Evolutionary conservation across 2,113 vertebrate species (phyloP), one percentile per base, ranked within the genome.

Genomic region (Rousettus leschenaultii): DNA sequence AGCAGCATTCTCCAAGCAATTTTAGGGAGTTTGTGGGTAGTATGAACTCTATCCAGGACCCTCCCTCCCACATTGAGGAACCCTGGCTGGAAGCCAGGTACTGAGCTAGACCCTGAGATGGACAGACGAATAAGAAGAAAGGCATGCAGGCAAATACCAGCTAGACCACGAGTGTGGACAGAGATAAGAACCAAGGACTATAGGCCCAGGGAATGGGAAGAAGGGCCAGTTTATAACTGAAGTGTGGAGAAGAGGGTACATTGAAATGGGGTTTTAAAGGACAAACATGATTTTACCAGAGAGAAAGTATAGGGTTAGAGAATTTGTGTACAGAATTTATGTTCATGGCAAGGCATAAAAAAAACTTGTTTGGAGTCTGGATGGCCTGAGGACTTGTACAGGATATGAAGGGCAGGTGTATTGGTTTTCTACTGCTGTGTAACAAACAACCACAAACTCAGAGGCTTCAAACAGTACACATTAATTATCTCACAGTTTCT

Each of bases 241-340:
- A 24, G 16, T 15, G 21, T 28, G 40, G 6, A 84, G 53, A 33
- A 65, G 19, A 43, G 28, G 33, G 10, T 21, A 0, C 11, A 33
- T 66, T 38, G 16, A 19, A 83, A 70, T 33, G 8, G 45, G 16
- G 28, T 65, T 95, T 91, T 91, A 86, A 80, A 92, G 53, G 75
- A 79, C 13, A 63, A 73, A 74, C 7, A n/a, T 2, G 12, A 65
- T 86, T 88, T 75, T 63, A 28, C 43, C n/a, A 71, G 65, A 90
- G 24, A 92, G 66, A 71, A 80, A 93, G 85, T 30, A 13, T 4
- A 85, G 7, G n/a, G 5, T 45, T 57, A 66, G 35, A 89, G 88
- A 75, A 45, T 57, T 28, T 82, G 26, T n/a, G 30, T 45, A 16
- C 48, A 43, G 78, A 93, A 84, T 53, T 35, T 86, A n/a, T 73